A percentile compares a stretch with the other conserved stretches of the same genome.
Conservation (phyloP, 2,113 vertebrate genomes). For the Piprites chloris region DNA sequence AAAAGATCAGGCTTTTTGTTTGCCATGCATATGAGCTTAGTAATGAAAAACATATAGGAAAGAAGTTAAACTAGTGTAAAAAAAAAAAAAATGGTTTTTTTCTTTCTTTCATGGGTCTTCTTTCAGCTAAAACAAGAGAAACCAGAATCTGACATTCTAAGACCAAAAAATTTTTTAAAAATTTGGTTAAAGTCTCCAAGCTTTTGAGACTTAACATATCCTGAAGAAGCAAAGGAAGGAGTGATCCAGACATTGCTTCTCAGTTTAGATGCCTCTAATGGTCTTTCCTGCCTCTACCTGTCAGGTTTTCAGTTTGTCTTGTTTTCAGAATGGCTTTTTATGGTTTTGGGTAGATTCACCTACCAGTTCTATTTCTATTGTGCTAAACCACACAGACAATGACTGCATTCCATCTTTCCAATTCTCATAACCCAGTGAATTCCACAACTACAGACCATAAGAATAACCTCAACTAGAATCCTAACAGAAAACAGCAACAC, state of each 20-base stretch:
- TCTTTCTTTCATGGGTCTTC: not conserved
- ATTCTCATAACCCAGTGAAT: not conserved
- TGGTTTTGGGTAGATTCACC: not conserved
- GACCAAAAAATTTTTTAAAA: not conserved
- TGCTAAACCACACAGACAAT: not conserved
- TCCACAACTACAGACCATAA: not conserved
- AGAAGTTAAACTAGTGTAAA: not conserved
- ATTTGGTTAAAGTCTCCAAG: not conserved
- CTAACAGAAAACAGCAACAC: not conserved
- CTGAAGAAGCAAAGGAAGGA: not conserved
- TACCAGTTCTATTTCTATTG: not conserved
- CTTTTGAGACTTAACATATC: not conserved
- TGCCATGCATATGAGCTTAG: no score
- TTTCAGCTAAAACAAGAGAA: not conserved
- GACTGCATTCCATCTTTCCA: not conserved
- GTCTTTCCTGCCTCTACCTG: not conserved
- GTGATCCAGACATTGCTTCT: not conserved
- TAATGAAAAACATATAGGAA: no score
- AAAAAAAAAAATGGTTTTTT: accelerated
- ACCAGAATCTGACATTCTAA: not conserved
- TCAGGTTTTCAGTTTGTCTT: not conserved
- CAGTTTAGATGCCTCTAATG: not conserved
- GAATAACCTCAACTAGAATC: not conserved
- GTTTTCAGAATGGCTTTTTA: not conserved
- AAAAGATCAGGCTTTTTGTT: not conserved